Percentiles rank a stretch among this genome's conserved stretches.
Conservation (phyloP, 2,888 invertebrate genomes). For the Eilema depressum region DNA sequence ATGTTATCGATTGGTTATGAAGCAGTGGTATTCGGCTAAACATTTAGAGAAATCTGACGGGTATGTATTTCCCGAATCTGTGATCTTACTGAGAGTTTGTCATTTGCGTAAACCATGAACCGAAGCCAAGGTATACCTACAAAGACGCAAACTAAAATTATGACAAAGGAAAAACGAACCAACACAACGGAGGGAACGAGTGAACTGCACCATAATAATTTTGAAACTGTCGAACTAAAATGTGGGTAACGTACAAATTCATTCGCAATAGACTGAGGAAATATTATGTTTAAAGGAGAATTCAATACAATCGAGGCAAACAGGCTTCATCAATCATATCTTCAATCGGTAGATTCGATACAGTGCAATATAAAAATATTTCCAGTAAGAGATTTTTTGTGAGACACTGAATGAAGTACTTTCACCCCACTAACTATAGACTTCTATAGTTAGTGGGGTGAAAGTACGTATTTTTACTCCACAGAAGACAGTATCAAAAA, state of each 20-base stretch:
- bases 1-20: neutral
- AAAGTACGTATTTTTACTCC: neutral
- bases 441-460: neutral
- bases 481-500: neutral
- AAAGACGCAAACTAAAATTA: neutral
- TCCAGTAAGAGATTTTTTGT: neutral
- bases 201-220: slow-evolving; percentile 22
- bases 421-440: too few species aligned
- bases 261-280: slow-evolving; percentile 49
- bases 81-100: too few species aligned
- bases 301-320: slow-evolving; percentile 59
- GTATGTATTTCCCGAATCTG: too few species aligned
- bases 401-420: neutral
- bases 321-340: slow-evolving; percentile 64
- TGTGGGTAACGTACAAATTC: slow-evolving; percentile 57
- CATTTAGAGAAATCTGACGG: too few species aligned
- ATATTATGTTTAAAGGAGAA: slow-evolving; percentile 56
- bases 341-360: slow-evolving; percentile 59
- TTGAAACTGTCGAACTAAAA: slow-evolving; percentile 52
- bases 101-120: too few species aligned
- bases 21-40: too few species aligned
- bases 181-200: neutral
- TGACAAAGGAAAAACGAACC: neutral
- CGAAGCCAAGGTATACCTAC: too few species aligned
- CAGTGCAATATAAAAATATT: slow-evolving; percentile 39